A percentile compares a stretch with the other conserved stretches of the same genome.
phyloP scores from a whole-genome alignment of 2,797 vertebrate genomes.

The Falco novaeseelandiae region DNA sequence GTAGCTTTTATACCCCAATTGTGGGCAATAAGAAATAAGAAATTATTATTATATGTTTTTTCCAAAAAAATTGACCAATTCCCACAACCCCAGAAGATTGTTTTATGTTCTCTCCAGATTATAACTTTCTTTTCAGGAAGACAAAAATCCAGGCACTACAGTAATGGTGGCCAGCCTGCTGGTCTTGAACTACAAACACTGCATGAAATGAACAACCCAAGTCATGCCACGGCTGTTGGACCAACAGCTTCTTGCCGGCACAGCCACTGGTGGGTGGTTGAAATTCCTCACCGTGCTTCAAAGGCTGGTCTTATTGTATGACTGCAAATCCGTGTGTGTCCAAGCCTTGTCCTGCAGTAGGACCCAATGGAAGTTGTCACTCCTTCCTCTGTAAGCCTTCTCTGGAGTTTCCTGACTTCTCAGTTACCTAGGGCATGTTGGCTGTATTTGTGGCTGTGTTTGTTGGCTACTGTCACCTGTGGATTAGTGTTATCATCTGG shows the following conservation, averaged over 20 bases:
- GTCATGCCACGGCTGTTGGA: neutral
- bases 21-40: neutral
- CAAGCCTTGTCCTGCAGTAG: neutral
- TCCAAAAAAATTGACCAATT: neutral
- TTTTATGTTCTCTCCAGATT: neutral
- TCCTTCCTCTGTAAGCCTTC: neutral
- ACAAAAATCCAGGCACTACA: neutral
- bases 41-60: neutral
- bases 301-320: neutral
- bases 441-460: neutral
- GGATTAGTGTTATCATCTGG: neutral
- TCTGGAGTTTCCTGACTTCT: neutral
- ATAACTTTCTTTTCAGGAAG: neutral
- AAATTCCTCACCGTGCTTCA: neutral
- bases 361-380: neutral
- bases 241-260: neutral
- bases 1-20: neutral
- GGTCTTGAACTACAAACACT: neutral
- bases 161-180: neutral
- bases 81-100: accelerated
- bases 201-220: neutral
- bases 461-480: neutral
- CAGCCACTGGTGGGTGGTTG: neutral
- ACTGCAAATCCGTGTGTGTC: neutral
- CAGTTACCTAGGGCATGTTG: neutral